Evolutionary conservation across 2,888 invertebrate genomes (phyloP).

Genomic region (Agrochola lota): DNA sequence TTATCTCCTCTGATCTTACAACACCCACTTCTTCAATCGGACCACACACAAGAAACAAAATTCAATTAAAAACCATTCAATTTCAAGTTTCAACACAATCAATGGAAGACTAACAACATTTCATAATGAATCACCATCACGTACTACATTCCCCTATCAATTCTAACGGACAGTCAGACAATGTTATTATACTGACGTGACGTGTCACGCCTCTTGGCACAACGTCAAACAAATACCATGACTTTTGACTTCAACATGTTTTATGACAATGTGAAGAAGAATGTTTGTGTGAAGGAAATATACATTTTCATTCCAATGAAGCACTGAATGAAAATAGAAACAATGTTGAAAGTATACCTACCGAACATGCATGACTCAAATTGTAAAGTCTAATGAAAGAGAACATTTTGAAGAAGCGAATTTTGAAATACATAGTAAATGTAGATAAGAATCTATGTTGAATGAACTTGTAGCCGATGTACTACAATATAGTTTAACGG

Average conservation of each 20-base stretch:
- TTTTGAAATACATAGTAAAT: neutral
- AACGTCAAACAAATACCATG: conserved; percentile 58
- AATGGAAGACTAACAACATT: conserved; percentile 49
- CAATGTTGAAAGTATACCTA: neutral
- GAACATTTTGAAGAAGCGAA: neutral
- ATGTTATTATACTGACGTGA: conserved; percentile 57
- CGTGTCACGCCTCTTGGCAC: conserved; percentile 51
- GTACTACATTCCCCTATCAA: conserved; percentile 44
- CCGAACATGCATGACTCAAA: neutral
- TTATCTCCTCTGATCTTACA: neutral
- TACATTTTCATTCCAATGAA: neutral
- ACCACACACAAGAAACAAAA: conserved; percentile 42
- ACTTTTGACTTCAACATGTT: conserved; percentile 49
- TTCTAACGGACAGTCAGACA: conserved; percentile 46
- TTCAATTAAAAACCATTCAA: conserved; percentile 50
- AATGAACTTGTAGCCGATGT: conserved; percentile 3
- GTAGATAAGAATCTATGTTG: neutral
- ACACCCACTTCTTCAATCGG: neutral
- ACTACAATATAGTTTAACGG: neutral
- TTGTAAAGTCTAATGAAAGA: neutral
- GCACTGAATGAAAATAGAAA: neutral
- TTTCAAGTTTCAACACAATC: conserved; percentile 39
- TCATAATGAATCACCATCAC: conserved; percentile 55
- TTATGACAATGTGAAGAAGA: conserved; percentile 40
- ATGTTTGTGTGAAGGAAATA: conserved; percentile 12